Evolutionary conservation across 2,888 invertebrate species (phyloP).

Genomic region (Carpatolechia fugitivella): DNA sequence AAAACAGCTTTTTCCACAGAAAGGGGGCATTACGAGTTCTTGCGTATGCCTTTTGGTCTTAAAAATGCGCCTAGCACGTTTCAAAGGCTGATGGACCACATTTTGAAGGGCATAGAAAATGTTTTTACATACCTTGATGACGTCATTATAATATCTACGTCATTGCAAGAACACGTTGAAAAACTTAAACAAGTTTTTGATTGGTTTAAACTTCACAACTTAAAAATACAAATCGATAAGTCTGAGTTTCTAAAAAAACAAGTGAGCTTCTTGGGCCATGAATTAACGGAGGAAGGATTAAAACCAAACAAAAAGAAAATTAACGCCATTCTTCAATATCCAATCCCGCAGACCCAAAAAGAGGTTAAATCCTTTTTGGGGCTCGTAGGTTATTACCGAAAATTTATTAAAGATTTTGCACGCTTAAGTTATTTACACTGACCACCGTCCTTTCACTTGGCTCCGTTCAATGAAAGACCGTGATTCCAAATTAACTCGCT

Average conservation of each 20-base stretch:
- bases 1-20: constrained; percentile 13
- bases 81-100: constrained; percentile 12
- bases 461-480: background rate
- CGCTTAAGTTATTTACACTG: constrained; percentile 21
- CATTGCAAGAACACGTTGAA: constrained; percentile 11
- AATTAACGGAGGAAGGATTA: constrained; percentile 25
- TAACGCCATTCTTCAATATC: constrained; percentile 21
- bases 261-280: constrained; percentile 21
- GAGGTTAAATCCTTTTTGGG: constrained; percentile 41
- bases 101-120: constrained; percentile 13
- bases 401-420: constrained; percentile 43
- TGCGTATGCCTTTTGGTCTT: constrained; percentile 18
- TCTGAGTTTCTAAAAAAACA: constrained; percentile 31
- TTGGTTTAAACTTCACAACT: constrained; percentile 10
- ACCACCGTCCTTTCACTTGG: background rate
- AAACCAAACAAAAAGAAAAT: constrained; percentile 30
- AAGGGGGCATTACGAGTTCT: constrained; percentile 14
- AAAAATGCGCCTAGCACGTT: constrained; percentile 12
- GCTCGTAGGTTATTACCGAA: constrained; percentile 42
- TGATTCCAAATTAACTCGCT: background rate
- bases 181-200: constrained; percentile 15
- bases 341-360: constrained; percentile 25
- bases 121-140: constrained; percentile 14
- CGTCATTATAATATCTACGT: background rate
- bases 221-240: constrained; percentile 33